phyloP scores from a whole-genome alignment of 1,140 invertebrate genomes.

The Scaptomyza hsui region DNA sequence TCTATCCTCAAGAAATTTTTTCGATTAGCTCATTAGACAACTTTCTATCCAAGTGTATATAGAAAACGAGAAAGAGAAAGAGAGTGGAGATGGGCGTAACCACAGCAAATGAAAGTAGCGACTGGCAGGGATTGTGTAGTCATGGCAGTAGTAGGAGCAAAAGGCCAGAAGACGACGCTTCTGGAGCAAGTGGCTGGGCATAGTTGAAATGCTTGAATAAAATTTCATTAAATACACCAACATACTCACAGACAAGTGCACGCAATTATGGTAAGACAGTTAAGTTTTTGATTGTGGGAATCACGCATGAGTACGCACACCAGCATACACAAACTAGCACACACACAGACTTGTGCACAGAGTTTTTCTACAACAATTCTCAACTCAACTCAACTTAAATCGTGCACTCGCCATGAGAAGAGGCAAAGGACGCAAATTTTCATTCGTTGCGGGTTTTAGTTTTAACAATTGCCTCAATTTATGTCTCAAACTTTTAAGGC shows the following conservation, averaged over 20 bases:
- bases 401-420: slow-evolving; percentile 54
- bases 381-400: slow-evolving; percentile 71
- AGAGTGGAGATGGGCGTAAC: slow-evolving; percentile 2
- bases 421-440: slow-evolving; percentile 60
- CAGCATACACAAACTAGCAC: slow-evolving; percentile 27
- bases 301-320: slow-evolving; percentile 79
- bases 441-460: slow-evolving; percentile 78
- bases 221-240: slow-evolving; percentile 82
- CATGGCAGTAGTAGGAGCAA: not conserved
- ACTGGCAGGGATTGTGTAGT: slow-evolving; percentile 54
- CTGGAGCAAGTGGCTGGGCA: slow-evolving; percentile 10
- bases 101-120: slow-evolving; percentile 54
- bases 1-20: too few species aligned
- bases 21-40: not conserved
- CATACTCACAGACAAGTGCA: slow-evolving; percentile 73
- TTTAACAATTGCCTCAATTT: slow-evolving; percentile 83
- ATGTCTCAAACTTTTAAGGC: slow-evolving; percentile 74
- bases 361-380: slow-evolving; percentile 68
- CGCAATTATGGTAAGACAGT: slow-evolving; percentile 81
- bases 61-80: slow-evolving; percentile 15
- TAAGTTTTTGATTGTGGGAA: slow-evolving; percentile 83
- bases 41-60: not conserved
- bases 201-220: slow-evolving; percentile 66
- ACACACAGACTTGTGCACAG: slow-evolving; percentile 5
- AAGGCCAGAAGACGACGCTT: slow-evolving; percentile 3